These are phyloP conservation scores for Dolichotis patagonum DNA, from an alignment of 2,113 vertebrate species.

Conservation along the genomic window DNA sequence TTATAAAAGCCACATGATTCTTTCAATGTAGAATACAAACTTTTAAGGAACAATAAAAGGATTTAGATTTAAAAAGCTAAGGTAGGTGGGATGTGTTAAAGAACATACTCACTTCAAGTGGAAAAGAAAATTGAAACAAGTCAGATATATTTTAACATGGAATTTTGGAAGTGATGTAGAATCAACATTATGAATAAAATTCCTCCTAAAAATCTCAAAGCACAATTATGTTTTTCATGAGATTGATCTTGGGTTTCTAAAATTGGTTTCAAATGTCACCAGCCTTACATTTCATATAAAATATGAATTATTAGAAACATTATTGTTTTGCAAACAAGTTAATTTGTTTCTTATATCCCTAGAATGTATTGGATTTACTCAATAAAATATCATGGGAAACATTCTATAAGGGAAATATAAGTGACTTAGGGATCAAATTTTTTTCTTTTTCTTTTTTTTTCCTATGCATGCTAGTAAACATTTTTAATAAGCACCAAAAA, in stretches of 20 bases:
- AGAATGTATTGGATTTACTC: neutral
- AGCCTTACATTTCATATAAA: slow-evolving; percentile 47
- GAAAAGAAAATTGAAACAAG: slow-evolving; percentile 23
- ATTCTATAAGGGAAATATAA: slow-evolving; percentile 56
- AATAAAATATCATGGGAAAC: slow-evolving; percentile 63
- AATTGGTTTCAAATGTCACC: slow-evolving; percentile 28
- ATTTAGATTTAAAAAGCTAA: neutral
- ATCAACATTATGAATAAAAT: neutral
- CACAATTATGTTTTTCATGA: neutral
- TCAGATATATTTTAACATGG: neutral
- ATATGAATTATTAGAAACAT: neutral
- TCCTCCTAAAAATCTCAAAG: slow-evolving; percentile 34
- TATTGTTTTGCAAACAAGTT: slow-evolving; percentile 30
- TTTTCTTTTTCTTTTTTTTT: slow-evolving; percentile 62
- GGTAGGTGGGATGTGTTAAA: fast-evolving
- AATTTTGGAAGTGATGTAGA: neutral
- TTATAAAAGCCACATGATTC: neutral
- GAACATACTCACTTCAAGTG: neutral
- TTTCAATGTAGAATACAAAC: slow-evolving; percentile 31
- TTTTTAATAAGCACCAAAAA: slow-evolving; percentile 47
- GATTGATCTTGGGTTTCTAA: slow-evolving; percentile 48
- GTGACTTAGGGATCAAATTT: slow-evolving; percentile 64
- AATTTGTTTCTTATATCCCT: slow-evolving; percentile 38
- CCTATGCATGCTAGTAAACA: neutral
- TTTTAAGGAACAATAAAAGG: neutral